Base-by-base conservation (phyloP, 1,140 invertebrate species). In the Caenorhabditis remanei region DNA sequence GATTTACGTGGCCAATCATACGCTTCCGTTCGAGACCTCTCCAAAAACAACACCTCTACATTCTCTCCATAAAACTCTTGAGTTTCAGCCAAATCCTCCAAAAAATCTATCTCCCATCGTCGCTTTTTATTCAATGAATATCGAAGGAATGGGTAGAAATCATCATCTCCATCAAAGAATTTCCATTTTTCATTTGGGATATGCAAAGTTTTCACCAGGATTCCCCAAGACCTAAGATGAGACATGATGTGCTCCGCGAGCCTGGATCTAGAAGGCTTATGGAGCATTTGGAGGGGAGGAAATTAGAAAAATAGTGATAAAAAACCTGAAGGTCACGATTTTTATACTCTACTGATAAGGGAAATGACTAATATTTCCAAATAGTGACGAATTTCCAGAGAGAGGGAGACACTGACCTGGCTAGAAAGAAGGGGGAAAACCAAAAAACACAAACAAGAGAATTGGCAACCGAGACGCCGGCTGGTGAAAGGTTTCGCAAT, bases 201-300 rank as follows among this genome's bases (percentile, higher is more conserved):
- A 46, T 71, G 65, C 4, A 46, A 46, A 8, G 40, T 71, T 46
- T 71, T 71, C 4, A 71, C 65, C 0, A 71, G 65, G 19, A 71
- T 46, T 7, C 19, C 19, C 65, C 65, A 71, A 13, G 65, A 43
- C 46, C 46, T 71, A 9, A 71, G 65, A 21, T 71, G 65, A 46
- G 65, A 43, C 65, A 71, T 71, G 14, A 14, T 71, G 65, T 71
- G 40, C 41, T 71, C 65, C 8, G 65, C 65, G 16, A 71, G 65
- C 13, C 41, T 41, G n/a, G 56, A 58, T 8, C 19, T 43, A 11
- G 16, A 43, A 14, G 16, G 19, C 46, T 43, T 71, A 14, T 5
- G 65, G 65, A 71, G 65, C 65, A 71, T 71, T 71, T 65, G 7
- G 56, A 40, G 24, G 21, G 11, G 24, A 7, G 21, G 9, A 11